Evolutionary conservation across 2,888 invertebrate genomes (phyloP).

Genomic region (Proisotoma minuta): DNA sequence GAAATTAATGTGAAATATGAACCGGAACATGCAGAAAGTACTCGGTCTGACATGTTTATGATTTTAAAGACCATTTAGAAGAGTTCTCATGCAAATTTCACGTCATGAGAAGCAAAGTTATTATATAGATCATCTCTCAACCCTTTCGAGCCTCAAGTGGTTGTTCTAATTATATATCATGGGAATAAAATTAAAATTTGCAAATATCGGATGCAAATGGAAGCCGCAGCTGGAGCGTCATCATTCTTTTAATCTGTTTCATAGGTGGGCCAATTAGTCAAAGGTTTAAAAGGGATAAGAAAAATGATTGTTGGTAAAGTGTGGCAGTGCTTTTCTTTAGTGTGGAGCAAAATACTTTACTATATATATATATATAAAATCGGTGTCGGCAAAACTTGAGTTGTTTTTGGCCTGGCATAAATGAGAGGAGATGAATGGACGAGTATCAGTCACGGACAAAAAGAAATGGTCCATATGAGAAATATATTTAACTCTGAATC

Average conservation of each 20-base stretch:
- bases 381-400: background rate
- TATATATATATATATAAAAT: background rate
- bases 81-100: slow-evolving; percentile 15
- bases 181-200: no score
- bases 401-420: slow-evolving; percentile 24
- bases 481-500: slow-evolving; percentile 20
- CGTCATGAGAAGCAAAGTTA: no score
- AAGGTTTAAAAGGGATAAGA: slow-evolving; percentile 35
- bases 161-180: no score
- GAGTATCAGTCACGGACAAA: slow-evolving; percentile 41
- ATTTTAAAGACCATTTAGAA: slow-evolving; percentile 10
- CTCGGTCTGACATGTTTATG: slow-evolving; percentile 15
- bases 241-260: no score
- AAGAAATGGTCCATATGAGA: slow-evolving; percentile 5
- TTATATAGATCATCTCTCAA: no score
- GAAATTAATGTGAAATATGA: slow-evolving; percentile 20
- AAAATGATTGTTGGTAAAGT: slow-evolving; percentile 14
- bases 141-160: no score
- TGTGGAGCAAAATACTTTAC: no score
- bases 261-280: slow-evolving; percentile 38
- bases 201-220: no score
- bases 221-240: slow-evolving; percentile 20
- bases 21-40: slow-evolving; percentile 14
- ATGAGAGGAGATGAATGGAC: slow-evolving; percentile 46
- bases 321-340: no score